These are phyloP conservation scores for Semaprochilodus insignis DNA, from an alignment of 2,797 vertebrate genomes.

Conservation along the genomic window DNA sequence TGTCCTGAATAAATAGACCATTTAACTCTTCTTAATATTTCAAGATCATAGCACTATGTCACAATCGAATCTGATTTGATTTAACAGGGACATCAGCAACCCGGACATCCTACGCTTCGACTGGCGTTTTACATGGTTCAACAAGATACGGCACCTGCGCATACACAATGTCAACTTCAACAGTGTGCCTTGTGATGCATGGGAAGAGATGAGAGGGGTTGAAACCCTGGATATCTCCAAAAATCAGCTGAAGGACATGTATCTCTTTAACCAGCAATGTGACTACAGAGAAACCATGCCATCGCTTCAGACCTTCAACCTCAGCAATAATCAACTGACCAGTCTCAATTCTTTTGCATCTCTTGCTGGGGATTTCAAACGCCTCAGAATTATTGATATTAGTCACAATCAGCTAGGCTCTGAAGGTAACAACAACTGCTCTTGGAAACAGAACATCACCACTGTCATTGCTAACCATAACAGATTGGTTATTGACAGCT, in stretches of 20 bases:
- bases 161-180: constrained; percentile 85
- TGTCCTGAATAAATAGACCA: neutral
- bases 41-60: neutral
- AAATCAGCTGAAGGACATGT: constrained; percentile 74
- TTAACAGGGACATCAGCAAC: constrained; percentile 85
- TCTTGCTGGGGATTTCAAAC: constrained; percentile 73
- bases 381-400: constrained; percentile 75
- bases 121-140: constrained; percentile 88
- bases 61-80: constrained; percentile 3
- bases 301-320: constrained; percentile 72
- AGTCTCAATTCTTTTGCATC: constrained; percentile 74
- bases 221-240: constrained; percentile 75
- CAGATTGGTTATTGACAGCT: constrained; percentile 62
- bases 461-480: constrained; percentile 80
- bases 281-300: constrained; percentile 69
- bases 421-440: constrained; percentile 63
- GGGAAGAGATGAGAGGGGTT: constrained; percentile 77
- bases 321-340: constrained; percentile 75
- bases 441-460: constrained; percentile 78
- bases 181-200: constrained; percentile 83
- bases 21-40: constrained; percentile 5
- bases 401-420: constrained; percentile 79
- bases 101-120: constrained; percentile 87
- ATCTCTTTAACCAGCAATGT: constrained; percentile 81
- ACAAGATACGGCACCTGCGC: constrained; percentile 74